phyloP scores from a whole-genome alignment of 2,888 invertebrate genomes.

The Xylocampa areola region DNA sequence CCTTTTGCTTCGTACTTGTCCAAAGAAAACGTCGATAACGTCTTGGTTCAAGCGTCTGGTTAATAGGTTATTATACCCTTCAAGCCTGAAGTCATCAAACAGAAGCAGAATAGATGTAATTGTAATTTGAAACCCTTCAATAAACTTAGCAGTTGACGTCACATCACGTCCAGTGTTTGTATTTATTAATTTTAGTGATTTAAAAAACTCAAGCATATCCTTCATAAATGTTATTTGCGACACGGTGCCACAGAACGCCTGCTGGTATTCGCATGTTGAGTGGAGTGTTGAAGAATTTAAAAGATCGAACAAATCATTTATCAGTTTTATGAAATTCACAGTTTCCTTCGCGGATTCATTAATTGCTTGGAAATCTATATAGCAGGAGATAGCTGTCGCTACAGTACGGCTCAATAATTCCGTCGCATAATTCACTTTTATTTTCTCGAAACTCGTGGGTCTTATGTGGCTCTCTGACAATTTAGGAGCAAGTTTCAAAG shows the following conservation, averaged over 20 bases:
- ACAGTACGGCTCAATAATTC: slow-evolving; percentile 64
- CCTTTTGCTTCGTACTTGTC: slow-evolving; percentile 32
- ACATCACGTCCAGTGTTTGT: slow-evolving; percentile 38
- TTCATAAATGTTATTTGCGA: slow-evolving; percentile 39
- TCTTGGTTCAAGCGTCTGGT: slow-evolving; percentile 44
- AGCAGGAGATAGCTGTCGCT: slow-evolving; percentile 57
- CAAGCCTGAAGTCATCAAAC: slow-evolving; percentile 41
- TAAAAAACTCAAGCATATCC: slow-evolving; percentile 44
- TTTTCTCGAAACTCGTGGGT: slow-evolving; percentile 59
- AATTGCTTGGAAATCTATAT: slow-evolving; percentile 45
- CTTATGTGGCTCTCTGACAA: slow-evolving; percentile 61
- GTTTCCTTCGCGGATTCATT: slow-evolving; percentile 40
- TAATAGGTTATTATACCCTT: slow-evolving; percentile 42
- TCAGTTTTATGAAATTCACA: slow-evolving; percentile 45
- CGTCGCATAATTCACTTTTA: slow-evolving; percentile 56
- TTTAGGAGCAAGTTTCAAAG: slow-evolving; percentile 58
- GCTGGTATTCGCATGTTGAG: slow-evolving; percentile 43
- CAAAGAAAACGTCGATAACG: slow-evolving; percentile 33
- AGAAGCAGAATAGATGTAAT: slow-evolving; percentile 45
- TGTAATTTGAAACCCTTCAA: slow-evolving; percentile 44
- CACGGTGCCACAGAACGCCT: slow-evolving; percentile 39
- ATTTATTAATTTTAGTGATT: slow-evolving; percentile 35
- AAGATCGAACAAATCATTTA: slow-evolving; percentile 48
- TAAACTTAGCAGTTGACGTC: slow-evolving; percentile 33
- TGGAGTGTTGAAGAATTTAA: slow-evolving; percentile 40